Conservation (phyloP, 2,888 invertebrate genomes). For the Allacma fusca region DNA sequence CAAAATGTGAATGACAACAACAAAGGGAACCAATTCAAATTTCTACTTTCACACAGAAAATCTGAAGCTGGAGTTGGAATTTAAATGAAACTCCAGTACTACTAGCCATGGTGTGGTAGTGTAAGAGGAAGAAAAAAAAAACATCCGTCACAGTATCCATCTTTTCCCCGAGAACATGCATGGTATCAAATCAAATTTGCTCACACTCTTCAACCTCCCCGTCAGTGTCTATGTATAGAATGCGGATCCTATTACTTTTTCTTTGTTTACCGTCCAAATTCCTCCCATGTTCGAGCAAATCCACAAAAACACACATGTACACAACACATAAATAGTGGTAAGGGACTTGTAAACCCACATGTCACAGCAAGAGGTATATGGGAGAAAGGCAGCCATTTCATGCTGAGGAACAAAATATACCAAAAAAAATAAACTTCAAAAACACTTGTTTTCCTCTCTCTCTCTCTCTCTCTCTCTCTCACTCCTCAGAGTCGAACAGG, state of each 20-base stretch:
- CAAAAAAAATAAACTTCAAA: neutral
- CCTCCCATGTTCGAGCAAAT: neutral
- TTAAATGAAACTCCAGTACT: too few relatives aligned
- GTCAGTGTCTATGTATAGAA: neutral
- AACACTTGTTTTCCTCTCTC: neutral
- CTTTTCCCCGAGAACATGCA: neutral
- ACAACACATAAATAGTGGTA: too few relatives aligned
- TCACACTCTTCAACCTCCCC: slow-evolving; percentile 7
- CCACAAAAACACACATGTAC: too few relatives aligned
- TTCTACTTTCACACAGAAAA: neutral
- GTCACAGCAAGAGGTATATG: neutral
- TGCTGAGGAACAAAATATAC: neutral
- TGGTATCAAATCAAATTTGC: neutral
- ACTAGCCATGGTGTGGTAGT: too few relatives aligned
- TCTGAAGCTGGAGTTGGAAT: too few relatives aligned
- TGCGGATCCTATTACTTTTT: neutral
- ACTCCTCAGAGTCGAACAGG: too few relatives aligned
- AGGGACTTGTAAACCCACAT: too few relatives aligned
- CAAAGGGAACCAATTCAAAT: neutral
- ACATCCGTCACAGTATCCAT: too few relatives aligned
- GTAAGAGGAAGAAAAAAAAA: too few relatives aligned
- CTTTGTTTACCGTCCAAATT: slow-evolving; percentile 12
- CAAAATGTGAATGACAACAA: neutral
- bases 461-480: neutral
- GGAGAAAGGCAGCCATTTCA: neutral